A percentile compares a stretch with the other conserved stretches of the same genome.
phyloP scores from a whole-genome alignment of 2,113 vertebrate species.

The Xenotilapia longispinis region DNA sequence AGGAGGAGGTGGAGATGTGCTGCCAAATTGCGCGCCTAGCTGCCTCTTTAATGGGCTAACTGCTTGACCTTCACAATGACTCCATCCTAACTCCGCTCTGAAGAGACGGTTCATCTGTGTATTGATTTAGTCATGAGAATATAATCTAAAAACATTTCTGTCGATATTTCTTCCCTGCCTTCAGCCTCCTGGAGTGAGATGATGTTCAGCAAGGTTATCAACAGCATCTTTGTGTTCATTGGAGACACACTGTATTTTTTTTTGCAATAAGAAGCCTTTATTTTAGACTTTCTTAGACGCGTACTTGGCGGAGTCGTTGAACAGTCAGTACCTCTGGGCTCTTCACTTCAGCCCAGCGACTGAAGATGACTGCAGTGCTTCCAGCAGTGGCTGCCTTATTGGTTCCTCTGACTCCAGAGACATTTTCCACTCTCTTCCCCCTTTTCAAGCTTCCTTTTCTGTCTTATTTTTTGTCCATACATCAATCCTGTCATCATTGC shows the following conservation, averaged over 20 bases:
- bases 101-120: slow-evolving; percentile 53
- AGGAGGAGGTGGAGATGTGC: slow-evolving; percentile 33
- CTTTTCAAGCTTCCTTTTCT: background rate
- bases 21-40: slow-evolving; percentile 49
- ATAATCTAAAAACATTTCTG: slow-evolving; percentile 67
- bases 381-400: slow-evolving; percentile 54
- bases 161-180: slow-evolving; percentile 59
- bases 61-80: slow-evolving; percentile 64
- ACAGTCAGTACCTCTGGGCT: slow-evolving; percentile 55
- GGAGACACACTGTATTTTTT: slow-evolving; percentile 16
- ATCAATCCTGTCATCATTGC: slow-evolving; percentile 9
- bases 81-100: slow-evolving; percentile 49
- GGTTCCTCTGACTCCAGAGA: slow-evolving; percentile 43
- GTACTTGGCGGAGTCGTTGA: slow-evolving; percentile 47
- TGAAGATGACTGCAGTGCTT: slow-evolving; percentile 56
- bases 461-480: background rate
- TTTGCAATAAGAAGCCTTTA: slow-evolving; percentile 46
- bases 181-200: slow-evolving; percentile 43
- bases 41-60: slow-evolving; percentile 60
- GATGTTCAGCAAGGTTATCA: slow-evolving; percentile 64
- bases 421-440: slow-evolving; percentile 1
- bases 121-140: slow-evolving; percentile 70
- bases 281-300: slow-evolving; percentile 38
- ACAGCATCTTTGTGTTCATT: slow-evolving; percentile 40
- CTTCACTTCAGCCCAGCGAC: slow-evolving; percentile 53